These are phyloP conservation scores for Limulus polyphemus DNA, from an alignment of 2,888 invertebrate genomes.

Conservation along the genomic window DNA sequence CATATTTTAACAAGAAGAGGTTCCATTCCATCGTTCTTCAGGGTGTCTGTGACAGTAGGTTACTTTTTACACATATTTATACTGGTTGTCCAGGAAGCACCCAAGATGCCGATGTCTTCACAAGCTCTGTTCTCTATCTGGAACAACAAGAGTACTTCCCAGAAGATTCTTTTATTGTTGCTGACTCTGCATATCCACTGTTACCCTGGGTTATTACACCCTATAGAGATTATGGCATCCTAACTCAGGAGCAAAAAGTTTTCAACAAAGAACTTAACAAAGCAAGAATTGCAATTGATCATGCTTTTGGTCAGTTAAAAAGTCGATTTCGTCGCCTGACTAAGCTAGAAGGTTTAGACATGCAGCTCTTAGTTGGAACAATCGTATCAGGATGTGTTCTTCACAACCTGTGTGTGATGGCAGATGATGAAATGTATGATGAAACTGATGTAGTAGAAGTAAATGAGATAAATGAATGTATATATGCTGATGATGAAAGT, in stretches of 20 bases:
- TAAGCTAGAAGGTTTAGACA: constrained; percentile 1
- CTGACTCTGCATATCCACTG: constrained; percentile 7
- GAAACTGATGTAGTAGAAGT: too few relatives aligned
- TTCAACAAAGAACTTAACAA: constrained; percentile 2
- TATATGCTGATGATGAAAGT: too few relatives aligned
- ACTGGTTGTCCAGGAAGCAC: constrained; percentile 9
- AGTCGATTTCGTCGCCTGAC: constrained; percentile 4
- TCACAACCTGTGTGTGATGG: constrained; percentile 3
- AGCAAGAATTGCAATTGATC: constrained; percentile 2
- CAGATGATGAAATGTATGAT: too few relatives aligned
- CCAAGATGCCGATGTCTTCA: constrained; percentile 6
- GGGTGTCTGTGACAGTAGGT: constrained; percentile 1
- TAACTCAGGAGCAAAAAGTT: background rate
- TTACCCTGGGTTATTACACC: constrained; percentile 5
- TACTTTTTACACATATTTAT: constrained; percentile 1
- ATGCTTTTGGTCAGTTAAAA: constrained; percentile 5
- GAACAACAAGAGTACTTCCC: too few relatives aligned
- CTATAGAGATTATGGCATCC: background rate
- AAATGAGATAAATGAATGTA: too few relatives aligned
- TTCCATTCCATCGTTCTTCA: constrained; percentile 4
- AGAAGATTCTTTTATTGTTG: constrained; percentile 3
- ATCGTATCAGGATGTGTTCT: constrained; percentile 1
- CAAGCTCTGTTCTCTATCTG: constrained; percentile 2
- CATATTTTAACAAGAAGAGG: background rate
- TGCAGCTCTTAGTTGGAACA: background rate